Conservation (phyloP, 2,888 invertebrate species). For the Phrixothrix hirtus region DNA sequence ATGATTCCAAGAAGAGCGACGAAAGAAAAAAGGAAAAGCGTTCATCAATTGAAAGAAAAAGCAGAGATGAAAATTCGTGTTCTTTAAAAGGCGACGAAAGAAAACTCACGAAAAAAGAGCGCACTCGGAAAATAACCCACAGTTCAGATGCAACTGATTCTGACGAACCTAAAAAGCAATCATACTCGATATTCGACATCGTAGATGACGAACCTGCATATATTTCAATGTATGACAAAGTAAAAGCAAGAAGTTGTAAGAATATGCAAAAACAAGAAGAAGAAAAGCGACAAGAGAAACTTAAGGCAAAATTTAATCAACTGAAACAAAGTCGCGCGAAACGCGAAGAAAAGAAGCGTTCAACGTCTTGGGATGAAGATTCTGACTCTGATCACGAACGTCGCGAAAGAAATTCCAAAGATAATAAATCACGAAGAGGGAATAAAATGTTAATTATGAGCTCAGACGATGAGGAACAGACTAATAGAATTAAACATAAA, state of each 20-base stretch:
- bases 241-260: slow-evolving; percentile 90
- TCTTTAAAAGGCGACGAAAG: slow-evolving; percentile 39
- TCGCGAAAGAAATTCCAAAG: slow-evolving; percentile 41
- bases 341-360: slow-evolving; percentile 86
- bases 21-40: slow-evolving; percentile 59
- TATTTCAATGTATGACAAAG: slow-evolving; percentile 97
- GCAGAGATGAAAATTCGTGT: slow-evolving; percentile 55
- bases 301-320: slow-evolving; percentile 87
- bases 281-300: slow-evolving; percentile 82
- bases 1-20: slow-evolving; percentile 39
- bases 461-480: slow-evolving; percentile 51
- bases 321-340: slow-evolving; percentile 86
- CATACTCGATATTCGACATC: slow-evolving; percentile 90
- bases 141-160: slow-evolving; percentile 73
- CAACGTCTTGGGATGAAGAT: slow-evolving; percentile 86
- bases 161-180: slow-evolving; percentile 85
- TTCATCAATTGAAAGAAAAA: slow-evolving; percentile 60
- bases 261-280: slow-evolving; percentile 92
- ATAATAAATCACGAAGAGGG: slow-evolving; percentile 40
- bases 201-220: slow-evolving; percentile 87
- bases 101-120: slow-evolving; percentile 44
- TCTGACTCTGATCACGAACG: slow-evolving; percentile 65
- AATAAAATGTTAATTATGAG: slow-evolving; percentile 53
- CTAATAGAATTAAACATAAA: slow-evolving; percentile 41
- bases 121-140: slow-evolving; percentile 50